Conservation (phyloP, 2,797 vertebrate genomes). For the Lepilemur ruficaudatus region DNA sequence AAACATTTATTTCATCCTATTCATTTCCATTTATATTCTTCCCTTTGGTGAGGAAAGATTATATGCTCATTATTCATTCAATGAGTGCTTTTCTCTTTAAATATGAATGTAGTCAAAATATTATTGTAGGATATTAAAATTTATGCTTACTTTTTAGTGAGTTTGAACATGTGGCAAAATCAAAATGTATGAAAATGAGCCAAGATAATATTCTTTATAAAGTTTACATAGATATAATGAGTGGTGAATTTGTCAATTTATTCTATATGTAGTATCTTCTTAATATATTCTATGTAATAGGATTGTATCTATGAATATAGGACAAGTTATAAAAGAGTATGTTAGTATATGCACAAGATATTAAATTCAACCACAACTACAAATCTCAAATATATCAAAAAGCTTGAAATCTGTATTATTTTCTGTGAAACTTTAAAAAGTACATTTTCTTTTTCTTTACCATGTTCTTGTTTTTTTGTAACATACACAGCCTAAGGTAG, state of each 20-base stretch:
- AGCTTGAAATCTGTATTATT: conserved; percentile 9
- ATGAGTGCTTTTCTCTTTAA: conserved; percentile 61
- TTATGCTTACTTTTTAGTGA: conserved; percentile 56
- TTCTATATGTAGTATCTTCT: conserved; percentile 32
- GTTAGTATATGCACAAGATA: not conserved
- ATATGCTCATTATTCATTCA: conserved; percentile 62
- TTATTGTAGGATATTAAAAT: conserved; percentile 55
- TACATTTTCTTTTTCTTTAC: not conserved
- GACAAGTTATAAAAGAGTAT: not conserved
- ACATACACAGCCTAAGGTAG: not conserved
- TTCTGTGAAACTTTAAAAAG: not conserved
- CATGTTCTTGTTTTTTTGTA: not conserved
- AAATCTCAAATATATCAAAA: conserved; percentile 15
- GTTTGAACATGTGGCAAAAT: conserved; percentile 57
- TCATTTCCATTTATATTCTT: conserved; percentile 64
- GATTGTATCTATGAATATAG: not conserved
- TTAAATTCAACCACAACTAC: not conserved
- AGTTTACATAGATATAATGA: conserved; percentile 15
- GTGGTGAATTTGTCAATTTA: conserved; percentile 14
- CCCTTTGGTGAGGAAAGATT: conserved; percentile 31
- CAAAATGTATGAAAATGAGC: conserved; percentile 50
- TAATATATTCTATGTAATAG: not conserved
- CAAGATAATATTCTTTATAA: conserved; percentile 48
- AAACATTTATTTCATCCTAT: conserved; percentile 57
- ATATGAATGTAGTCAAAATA: conserved; percentile 67